Conservation (phyloP, 2,888 invertebrate species). For the Rhagium mordax region DNA sequence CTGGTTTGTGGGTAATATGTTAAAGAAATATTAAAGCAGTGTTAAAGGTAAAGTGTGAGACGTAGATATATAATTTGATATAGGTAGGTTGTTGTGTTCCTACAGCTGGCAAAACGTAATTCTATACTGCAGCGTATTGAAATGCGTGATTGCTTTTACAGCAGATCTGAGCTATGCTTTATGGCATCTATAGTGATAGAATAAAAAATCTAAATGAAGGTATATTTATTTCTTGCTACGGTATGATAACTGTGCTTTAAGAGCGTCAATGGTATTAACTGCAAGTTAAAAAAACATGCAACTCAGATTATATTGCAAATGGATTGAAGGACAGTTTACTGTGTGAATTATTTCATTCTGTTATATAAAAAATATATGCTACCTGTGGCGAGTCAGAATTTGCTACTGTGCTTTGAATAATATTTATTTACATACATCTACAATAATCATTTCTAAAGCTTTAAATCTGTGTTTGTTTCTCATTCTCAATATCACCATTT, state of each 20-base stretch:
- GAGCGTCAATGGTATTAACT: background rate
- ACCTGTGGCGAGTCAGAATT: too few relatives aligned
- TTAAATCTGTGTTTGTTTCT: too few relatives aligned
- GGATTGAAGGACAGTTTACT: background rate
- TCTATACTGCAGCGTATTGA: conserved; percentile 29
- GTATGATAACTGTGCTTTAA: conserved; percentile 7
- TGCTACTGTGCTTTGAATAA: too few relatives aligned
- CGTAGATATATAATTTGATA: conserved; percentile 48
- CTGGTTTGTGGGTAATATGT: conserved; percentile 23
- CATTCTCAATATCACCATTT: too few relatives aligned
- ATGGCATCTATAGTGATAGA: conserved; percentile 8
- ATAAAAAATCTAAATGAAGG: conserved; percentile 25
- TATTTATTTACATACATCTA: too few relatives aligned
- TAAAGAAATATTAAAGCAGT: too few relatives aligned
- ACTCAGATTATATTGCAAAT: background rate
- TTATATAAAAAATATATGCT: too few relatives aligned
- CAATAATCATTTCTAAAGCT: too few relatives aligned
- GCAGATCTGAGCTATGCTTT: background rate
- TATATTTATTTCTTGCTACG: background rate
- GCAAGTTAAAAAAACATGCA: background rate
- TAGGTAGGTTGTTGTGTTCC: conserved; percentile 29
- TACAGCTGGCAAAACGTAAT: conserved; percentile 45
- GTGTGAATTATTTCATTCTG: too few relatives aligned
- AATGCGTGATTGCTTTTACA: conserved; percentile 30
- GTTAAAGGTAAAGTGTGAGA: conserved; percentile 39